Base-by-base conservation (phyloP, 2,113 vertebrate genomes). In the Grantiella picta region DNA sequence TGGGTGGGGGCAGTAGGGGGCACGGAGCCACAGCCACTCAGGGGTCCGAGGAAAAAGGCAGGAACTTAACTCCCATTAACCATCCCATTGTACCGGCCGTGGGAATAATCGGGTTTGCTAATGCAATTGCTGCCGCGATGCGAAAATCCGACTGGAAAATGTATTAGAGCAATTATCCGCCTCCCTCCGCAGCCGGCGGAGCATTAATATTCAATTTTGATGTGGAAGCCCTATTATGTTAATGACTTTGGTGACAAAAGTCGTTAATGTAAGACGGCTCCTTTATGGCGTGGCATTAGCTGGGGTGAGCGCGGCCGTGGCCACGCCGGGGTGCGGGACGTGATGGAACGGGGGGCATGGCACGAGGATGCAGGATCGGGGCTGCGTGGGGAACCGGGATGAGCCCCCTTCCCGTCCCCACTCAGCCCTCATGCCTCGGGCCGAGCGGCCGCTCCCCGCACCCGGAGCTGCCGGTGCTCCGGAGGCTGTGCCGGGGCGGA, bases 201-300 rank as follows among this genome's bases (percentile, higher is more conserved):
- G 94, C 87, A 90, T 97, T 97, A 97, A 97, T 96, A 96, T 97
- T 97, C 97, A 94, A 93, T 96, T 96, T 95, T 94, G 96, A 94
- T 83, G 94, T 96, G 96, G 90, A 94, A 96, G 94, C 93, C 94
- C 95, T 96, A 96, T 96, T 97, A 96, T 94, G 95, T 96, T 97
- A 97, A 97, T 96, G 97, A 96, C 93, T 96, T 89, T 1, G 71
- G 92, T 97, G 96, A 96, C 96, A 96, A 94, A 97, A 97, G 96
- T 96, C 82, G 24, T 93, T 97, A 97, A 82, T 49, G 91, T 81
- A 72, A 95, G 96, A 93, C 79, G 90, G 85, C 89, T 70, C 92
- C 90, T 94, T 83, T 61, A 68, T 59, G 79, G 94, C 23, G 27
- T 15, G 4, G 95, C 66, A 54, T 91, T 52, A 89, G 94, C 92